A percentile compares a stretch with the other conserved stretches of the same genome.
Conservation (phyloP, 2,888 invertebrate species). For the Dendrolimus houi region DNA sequence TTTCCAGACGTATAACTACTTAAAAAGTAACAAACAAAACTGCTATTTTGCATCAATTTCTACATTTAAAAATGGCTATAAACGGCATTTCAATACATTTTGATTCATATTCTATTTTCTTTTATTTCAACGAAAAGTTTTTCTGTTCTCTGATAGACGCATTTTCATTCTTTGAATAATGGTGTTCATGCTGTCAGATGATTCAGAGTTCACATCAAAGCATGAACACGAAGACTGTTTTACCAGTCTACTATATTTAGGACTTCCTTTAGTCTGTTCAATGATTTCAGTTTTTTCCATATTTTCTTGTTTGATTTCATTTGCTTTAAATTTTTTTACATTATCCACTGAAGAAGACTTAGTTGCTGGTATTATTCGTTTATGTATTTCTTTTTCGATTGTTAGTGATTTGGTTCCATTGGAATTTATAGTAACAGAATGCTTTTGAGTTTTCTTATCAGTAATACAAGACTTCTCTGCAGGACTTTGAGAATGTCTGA, state of each 20-base stretch:
- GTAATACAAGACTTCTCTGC: not conserved
- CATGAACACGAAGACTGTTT: no score
- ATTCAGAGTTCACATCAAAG: not conserved
- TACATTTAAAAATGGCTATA: not conserved
- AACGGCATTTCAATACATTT: not conserved
- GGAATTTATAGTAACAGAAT: not conserved
- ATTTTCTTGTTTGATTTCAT: not conserved
- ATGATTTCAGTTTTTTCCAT: not conserved
- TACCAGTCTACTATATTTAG: no score
- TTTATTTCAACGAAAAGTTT: not conserved
- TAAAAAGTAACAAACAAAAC: no score
- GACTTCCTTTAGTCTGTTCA: not conserved
- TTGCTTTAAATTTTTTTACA: not conserved
- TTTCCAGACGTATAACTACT: no score
- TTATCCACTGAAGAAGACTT: slow-evolving; percentile 2
- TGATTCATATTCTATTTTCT: not conserved
- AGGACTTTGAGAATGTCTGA: slow-evolving; percentile 5
- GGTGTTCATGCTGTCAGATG: slow-evolving; percentile 8
- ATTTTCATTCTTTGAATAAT: slow-evolving; percentile 9
- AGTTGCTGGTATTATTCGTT: slow-evolving; percentile 5
- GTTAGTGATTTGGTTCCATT: slow-evolving; percentile 1
- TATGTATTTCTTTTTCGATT: slow-evolving; percentile 6
- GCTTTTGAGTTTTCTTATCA: not conserved
- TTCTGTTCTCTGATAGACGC: slow-evolving; percentile 7
- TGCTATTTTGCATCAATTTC: not conserved